phyloP scores from a whole-genome alignment of 2,797 vertebrate genomes.

The Trachurus trachurus region DNA sequence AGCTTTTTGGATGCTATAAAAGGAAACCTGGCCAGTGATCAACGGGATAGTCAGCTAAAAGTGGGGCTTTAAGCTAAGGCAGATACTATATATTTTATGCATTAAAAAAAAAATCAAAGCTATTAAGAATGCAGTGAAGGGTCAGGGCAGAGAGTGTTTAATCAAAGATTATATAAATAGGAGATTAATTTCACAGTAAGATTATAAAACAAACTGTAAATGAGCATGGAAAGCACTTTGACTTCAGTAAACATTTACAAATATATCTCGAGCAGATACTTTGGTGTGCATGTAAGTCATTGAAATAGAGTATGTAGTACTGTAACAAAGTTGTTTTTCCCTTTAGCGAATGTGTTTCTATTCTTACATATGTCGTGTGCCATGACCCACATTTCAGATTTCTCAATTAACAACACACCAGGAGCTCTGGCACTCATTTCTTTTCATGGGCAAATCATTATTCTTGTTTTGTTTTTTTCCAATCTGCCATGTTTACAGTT shows the following conservation, averaged over 20 bases:
- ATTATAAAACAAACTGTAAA: slow-evolving; percentile 57
- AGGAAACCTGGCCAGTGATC: slow-evolving; percentile 49
- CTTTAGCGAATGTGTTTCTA: slow-evolving; percentile 54
- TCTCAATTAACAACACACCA: slow-evolving; percentile 53
- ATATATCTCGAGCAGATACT: slow-evolving; percentile 55
- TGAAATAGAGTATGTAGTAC: slow-evolving; percentile 60
- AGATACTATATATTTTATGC: slow-evolving; percentile 45
- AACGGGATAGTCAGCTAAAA: slow-evolving; percentile 18
- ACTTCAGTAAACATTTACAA: slow-evolving; percentile 59
- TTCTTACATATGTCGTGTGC: slow-evolving; percentile 65
- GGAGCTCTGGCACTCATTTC: slow-evolving; percentile 57
- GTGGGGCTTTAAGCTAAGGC: slow-evolving; percentile 9
- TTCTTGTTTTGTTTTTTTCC: slow-evolving; percentile 52
- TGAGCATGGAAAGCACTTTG: slow-evolving; percentile 67
- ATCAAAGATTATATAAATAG: slow-evolving; percentile 57
- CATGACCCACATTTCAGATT: slow-evolving; percentile 63
- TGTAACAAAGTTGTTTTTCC: slow-evolving; percentile 64
- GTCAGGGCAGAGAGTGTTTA: slow-evolving; percentile 32
- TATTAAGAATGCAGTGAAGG: slow-evolving; percentile 25
- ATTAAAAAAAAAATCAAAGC: slow-evolving; percentile 21
- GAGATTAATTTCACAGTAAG: slow-evolving; percentile 47
- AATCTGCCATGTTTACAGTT: slow-evolving; percentile 87
- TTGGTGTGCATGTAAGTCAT: slow-evolving; percentile 72
- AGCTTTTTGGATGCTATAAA: slow-evolving; percentile 12
- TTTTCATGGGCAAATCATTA: slow-evolving; percentile 64